A percentile compares a stretch with the other conserved stretches of the same genome.
phyloP scores from a whole-genome alignment of 2,888 invertebrate species.

The Idaea aversata region DNA sequence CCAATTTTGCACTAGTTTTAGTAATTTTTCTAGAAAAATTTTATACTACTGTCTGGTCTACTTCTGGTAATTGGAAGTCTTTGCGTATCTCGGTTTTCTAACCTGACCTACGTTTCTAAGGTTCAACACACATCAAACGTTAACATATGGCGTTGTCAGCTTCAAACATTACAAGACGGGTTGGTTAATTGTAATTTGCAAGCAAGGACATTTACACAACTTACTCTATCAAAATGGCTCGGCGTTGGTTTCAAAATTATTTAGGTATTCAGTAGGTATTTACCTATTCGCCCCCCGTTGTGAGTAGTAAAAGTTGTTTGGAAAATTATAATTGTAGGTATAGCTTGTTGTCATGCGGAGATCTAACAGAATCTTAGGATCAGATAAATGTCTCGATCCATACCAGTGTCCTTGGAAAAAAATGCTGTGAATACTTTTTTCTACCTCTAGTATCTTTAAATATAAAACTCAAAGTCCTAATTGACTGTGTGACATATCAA shows the following conservation, averaged over 20 bases:
- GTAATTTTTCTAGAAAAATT: too few relatives aligned
- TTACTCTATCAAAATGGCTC: slow-evolving; percentile 18
- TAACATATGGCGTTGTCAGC: slow-evolving; percentile 14
- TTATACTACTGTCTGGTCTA: too few relatives aligned
- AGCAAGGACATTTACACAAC: slow-evolving; percentile 19
- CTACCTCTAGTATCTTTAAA: too few relatives aligned
- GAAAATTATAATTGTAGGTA: slow-evolving; percentile 17
- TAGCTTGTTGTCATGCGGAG: background rate
- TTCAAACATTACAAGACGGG: slow-evolving; percentile 21
- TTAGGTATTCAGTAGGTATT: slow-evolving; percentile 7
- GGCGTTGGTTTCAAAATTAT: slow-evolving; percentile 15
- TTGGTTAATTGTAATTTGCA: slow-evolving; percentile 26
- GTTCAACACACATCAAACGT: background rate
- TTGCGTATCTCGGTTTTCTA: too few relatives aligned
- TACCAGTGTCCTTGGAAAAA: too few relatives aligned
- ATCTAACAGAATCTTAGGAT: slow-evolving; percentile 4
- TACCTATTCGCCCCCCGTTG: slow-evolving; percentile 15
- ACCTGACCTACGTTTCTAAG: background rate
- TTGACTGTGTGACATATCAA: too few relatives aligned
- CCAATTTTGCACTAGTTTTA: too few relatives aligned
- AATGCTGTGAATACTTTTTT: too few relatives aligned
- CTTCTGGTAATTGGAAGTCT: too few relatives aligned
- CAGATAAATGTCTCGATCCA: too few relatives aligned
- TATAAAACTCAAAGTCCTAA: too few relatives aligned
- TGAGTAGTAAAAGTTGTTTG: slow-evolving; percentile 14